These are phyloP conservation scores for Clarias platycephalus DNA, from an alignment of 2,797 vertebrate species.

Conservation along the genomic window DNA sequence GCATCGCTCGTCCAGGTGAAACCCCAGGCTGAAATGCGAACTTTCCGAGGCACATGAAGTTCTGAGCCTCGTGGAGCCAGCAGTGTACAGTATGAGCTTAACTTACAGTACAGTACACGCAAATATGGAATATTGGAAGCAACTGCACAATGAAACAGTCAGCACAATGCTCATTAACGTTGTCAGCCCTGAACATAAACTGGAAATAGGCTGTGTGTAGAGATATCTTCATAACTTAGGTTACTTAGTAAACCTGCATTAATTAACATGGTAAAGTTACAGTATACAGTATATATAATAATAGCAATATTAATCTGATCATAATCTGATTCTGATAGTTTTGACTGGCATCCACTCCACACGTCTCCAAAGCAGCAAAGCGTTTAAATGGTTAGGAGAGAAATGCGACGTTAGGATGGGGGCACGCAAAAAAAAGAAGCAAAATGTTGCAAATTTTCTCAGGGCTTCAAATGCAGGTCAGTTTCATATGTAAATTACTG, in stretches of 20 bases:
- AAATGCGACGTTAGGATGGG: too few species aligned
- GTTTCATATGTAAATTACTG: too few species aligned
- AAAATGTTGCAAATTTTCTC: too few species aligned
- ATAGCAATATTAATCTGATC: too few species aligned
- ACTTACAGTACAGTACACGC: neutral
- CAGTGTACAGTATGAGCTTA: neutral
- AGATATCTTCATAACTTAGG: neutral
- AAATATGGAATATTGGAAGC: neutral
- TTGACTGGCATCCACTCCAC: too few species aligned
- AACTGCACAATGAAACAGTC: neutral
- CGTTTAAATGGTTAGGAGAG: too few species aligned
- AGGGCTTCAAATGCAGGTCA: too few species aligned
- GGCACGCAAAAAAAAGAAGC: too few species aligned
- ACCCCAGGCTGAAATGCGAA: neutral
- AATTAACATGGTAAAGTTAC: neutral
- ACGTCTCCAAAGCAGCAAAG: too few species aligned
- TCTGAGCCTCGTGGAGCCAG: neutral
- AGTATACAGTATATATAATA: too few species aligned
- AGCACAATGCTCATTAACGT: neutral
- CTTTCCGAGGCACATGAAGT: neutral
- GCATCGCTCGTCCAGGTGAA: neutral
- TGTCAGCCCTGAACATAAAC: neutral
- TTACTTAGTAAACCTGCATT: neutral
- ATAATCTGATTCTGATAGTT: too few species aligned
- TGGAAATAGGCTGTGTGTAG: neutral